Conservation (phyloP, 2,113 vertebrate species). For the Pseudorasbora parva region DNA sequence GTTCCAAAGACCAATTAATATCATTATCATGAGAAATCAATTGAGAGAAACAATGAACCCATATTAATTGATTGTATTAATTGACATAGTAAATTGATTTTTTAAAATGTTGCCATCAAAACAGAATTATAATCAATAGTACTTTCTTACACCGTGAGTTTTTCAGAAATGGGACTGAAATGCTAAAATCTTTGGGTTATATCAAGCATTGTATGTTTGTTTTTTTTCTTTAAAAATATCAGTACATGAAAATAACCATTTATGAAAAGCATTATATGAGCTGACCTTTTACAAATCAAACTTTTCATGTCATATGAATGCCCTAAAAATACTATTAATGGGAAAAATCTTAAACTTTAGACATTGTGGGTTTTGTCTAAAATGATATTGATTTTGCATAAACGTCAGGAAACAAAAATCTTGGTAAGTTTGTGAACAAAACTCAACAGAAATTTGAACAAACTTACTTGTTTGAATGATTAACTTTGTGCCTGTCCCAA, state of each 20-base stretch:
- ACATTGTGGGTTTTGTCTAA: background rate
- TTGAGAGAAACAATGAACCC: background rate
- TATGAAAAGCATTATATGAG: constrained; percentile 19
- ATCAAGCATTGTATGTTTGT: background rate
- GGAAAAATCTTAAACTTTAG: background rate
- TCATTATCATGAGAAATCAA: background rate
- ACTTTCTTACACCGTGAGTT: background rate
- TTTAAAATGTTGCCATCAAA: too few species aligned
- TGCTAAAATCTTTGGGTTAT: background rate
- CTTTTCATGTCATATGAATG: background rate
- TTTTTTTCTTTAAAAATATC: background rate
- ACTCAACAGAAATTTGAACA: background rate
- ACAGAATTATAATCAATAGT: too few species aligned
- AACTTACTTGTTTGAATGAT: constrained; percentile 57
- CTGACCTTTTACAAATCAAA: constrained; percentile 43
- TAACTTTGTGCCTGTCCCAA: constrained; percentile 52
- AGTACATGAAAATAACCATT: background rate
- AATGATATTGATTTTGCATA: too few species aligned
- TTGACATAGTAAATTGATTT: too few species aligned
- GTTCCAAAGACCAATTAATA: background rate
- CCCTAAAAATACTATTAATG: constrained; percentile 1
- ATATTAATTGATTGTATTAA: background rate
- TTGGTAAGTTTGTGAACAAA: background rate
- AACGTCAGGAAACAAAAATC: too few species aligned
- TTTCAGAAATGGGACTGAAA: background rate